Conservation (phyloP, 2,113 vertebrate species). For the Larimichthys polyactis region DNA sequence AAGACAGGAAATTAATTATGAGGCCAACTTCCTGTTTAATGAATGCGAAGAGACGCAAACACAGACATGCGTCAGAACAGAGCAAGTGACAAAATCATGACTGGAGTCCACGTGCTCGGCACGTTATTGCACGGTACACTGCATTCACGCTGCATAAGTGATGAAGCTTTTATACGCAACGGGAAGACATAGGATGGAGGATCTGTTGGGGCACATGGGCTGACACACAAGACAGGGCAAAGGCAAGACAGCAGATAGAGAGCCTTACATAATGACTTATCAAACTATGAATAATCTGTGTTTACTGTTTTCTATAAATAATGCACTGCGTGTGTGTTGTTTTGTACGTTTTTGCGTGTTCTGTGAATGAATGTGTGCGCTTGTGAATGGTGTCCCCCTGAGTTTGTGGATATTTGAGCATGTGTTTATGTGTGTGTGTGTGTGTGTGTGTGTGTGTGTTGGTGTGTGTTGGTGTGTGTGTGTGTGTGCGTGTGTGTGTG, state of each 20-base stretch:
- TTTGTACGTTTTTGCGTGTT: conserved; percentile 2
- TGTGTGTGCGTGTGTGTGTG: not conserved
- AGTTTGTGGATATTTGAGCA: conserved; percentile 20
- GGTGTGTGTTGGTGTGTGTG: not conserved
- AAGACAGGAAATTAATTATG: conserved; percentile 77
- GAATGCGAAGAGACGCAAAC: conserved; percentile 47
- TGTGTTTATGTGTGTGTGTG: conserved; percentile 14
- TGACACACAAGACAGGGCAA: conserved; percentile 8
- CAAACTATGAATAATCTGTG: conserved; percentile 62
- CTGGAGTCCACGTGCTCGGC: conserved; percentile 10
- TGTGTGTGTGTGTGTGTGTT: not conserved
- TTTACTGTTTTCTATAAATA: conserved; percentile 56
- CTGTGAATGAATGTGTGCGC: not conserved
- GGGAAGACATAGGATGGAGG: not conserved
- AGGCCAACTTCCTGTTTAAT: conserved; percentile 71
- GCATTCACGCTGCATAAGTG: not conserved
- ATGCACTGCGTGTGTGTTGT: conserved; percentile 30
- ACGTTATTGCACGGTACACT: conserved; percentile 20
- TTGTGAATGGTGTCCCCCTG: not conserved
- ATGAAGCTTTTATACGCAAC: conserved; percentile 18
- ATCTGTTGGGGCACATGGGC: not conserved
- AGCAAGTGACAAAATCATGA: conserved; percentile 22
- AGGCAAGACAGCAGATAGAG: conserved; percentile 15
- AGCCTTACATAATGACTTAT: conserved; percentile 53
- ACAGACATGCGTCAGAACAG: conserved; percentile 24